phyloP scores from a whole-genome alignment of 2,113 vertebrate species.

The Tetrax tetrax region DNA sequence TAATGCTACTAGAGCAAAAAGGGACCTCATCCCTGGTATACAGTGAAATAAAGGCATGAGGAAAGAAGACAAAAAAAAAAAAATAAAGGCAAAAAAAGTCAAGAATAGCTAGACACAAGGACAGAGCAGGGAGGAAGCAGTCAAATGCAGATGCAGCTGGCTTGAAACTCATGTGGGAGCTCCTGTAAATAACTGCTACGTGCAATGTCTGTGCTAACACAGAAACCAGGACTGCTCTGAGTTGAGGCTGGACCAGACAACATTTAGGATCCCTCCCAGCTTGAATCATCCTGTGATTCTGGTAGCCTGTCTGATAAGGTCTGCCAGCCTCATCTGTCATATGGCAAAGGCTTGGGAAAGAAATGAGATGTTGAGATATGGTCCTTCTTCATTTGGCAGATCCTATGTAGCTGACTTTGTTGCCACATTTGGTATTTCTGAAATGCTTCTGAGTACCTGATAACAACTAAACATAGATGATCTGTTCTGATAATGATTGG shows the following conservation, averaged over 20 bases:
- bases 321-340: background rate
- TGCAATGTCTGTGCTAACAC: accelerated
- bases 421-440: background rate
- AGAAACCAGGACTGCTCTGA: background rate
- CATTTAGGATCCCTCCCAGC: background rate
- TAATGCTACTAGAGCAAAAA: background rate
- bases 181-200: background rate
- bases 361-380: background rate
- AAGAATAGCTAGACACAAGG: background rate
- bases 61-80: background rate
- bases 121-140: background rate
- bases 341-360: background rate
- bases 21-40: background rate
- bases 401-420: background rate
- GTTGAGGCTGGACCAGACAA: background rate
- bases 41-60: background rate
- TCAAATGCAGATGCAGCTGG: background rate
- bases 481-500: background rate
- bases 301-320: background rate
- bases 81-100: background rate
- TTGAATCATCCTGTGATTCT: background rate
- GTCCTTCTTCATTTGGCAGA: background rate
- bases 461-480: background rate
- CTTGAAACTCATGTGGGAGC: background rate
- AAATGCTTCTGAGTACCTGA: background rate